Evolutionary conservation across 2,888 invertebrate genomes (phyloP).

Genomic region (Drosophila atripex): DNA sequence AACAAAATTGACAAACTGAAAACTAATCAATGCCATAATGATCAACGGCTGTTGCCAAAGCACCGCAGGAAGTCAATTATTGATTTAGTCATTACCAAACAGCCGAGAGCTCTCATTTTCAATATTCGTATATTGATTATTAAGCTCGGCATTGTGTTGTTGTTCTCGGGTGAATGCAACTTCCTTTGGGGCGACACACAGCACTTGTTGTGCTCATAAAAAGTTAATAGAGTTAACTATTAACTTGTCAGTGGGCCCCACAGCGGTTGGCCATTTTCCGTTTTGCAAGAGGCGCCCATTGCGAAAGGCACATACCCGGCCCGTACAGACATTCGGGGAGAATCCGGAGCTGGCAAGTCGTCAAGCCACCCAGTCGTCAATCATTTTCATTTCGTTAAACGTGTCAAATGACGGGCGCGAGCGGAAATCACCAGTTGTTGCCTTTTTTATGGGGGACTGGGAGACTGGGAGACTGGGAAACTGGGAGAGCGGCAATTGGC

Average conservation of each 20-base stretch:
- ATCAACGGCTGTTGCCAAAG: slow-evolving; percentile 35
- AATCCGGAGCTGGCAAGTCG: slow-evolving; percentile 30
- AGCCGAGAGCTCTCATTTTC: slow-evolving; percentile 35
- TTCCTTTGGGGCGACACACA: slow-evolving; percentile 58
- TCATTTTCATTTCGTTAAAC: slow-evolving; percentile 72
- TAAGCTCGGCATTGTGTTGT: slow-evolving; percentile 6
- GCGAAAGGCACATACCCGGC: too few relatives aligned
- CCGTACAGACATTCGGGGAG: slow-evolving; percentile 8
- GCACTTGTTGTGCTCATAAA: slow-evolving; percentile 45
- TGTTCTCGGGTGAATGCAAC: slow-evolving; percentile 46
- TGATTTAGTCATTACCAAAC: slow-evolving; percentile 57
- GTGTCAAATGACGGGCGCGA: slow-evolving; percentile 66
- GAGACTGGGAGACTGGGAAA: slow-evolving; percentile 23
- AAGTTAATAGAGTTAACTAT: slow-evolving; percentile 57
- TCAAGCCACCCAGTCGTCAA: slow-evolving; percentile 51
- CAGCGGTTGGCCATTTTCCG: slow-evolving; percentile 47
- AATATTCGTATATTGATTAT: slow-evolving; percentile 51
- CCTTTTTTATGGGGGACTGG: slow-evolving; percentile 50
- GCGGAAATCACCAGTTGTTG: slow-evolving; percentile 60
- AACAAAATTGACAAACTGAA: slow-evolving; percentile 24
- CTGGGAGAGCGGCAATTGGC: slow-evolving; percentile 15
- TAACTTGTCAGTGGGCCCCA: slow-evolving; percentile 70
- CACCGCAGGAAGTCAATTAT: slow-evolving; percentile 55
- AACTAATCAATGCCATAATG: slow-evolving; percentile 37
- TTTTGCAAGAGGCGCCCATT: slow-evolving; percentile 52